These are phyloP conservation scores for Orthonevra nobilis DNA, from an alignment of 2,888 invertebrate genomes.

Conservation along the genomic window DNA sequence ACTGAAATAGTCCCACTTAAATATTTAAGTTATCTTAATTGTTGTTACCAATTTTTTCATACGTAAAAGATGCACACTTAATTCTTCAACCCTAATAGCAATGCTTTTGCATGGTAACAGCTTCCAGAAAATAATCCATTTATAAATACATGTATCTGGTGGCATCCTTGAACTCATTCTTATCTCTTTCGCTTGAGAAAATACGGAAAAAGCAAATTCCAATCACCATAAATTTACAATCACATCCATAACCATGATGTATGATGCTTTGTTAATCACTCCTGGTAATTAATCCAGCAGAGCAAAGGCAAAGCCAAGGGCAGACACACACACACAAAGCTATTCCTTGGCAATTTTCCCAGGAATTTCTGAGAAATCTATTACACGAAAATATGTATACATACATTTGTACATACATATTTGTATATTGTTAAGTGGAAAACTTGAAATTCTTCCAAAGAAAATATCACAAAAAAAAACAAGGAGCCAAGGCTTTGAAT, in stretches of 20 bases:
- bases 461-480: slow-evolving; percentile 12
- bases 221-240: slow-evolving; percentile 57
- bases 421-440: too few relatives aligned
- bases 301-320: slow-evolving; percentile 20
- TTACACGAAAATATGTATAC: neutral
- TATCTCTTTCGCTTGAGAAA: slow-evolving; percentile 36
- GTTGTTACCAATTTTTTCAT: too few relatives aligned
- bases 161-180: slow-evolving; percentile 24
- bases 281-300: slow-evolving; percentile 54
- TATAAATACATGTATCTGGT: too few relatives aligned
- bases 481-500: slow-evolving; percentile 37
- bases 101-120: too few relatives aligned
- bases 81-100: too few relatives aligned
- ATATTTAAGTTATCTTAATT: too few relatives aligned
- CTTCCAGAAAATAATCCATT: too few relatives aligned
- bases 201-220: slow-evolving; percentile 35
- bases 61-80: too few relatives aligned
- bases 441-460: slow-evolving; percentile 61
- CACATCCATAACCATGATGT: slow-evolving; percentile 44
- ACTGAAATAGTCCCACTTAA: too few relatives aligned
- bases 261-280: slow-evolving; percentile 58
- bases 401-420: too few relatives aligned
- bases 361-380: slow-evolving; percentile 3
- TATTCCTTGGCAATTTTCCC: slow-evolving; percentile 53
- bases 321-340: slow-evolving; percentile 1